Percentiles rank a stretch among this genome's conserved stretches.
Evolutionary conservation across 2,113 vertebrate species (phyloP).

Genomic region (Oryzias melastigma): DNA sequence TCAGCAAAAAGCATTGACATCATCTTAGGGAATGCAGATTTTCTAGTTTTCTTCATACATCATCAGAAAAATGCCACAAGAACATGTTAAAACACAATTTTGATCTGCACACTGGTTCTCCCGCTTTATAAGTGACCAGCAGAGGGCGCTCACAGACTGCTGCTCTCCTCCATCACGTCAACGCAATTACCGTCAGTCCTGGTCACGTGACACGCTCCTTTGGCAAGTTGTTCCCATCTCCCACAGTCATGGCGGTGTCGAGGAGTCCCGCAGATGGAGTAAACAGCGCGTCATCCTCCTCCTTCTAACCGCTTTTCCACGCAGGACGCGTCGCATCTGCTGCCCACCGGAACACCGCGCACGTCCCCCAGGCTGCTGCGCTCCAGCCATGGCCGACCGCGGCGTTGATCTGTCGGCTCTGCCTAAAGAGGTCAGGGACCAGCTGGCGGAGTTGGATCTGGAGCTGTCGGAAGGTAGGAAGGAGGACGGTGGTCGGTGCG

Average conservation of each 20-base stretch:
- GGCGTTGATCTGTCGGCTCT: constrained; percentile 81
- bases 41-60: no score
- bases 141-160: constrained; percentile 59
- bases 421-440: constrained; percentile 89
- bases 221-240: constrained; percentile 60
- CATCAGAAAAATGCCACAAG: no score
- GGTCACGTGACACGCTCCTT: constrained; percentile 71
- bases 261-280: constrained; percentile 67
- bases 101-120: not conserved
- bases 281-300: constrained; percentile 8
- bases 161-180: constrained; percentile 16
- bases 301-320: constrained; percentile 28
- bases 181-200: constrained; percentile 20
- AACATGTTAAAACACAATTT: no score
- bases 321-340: constrained; percentile 26
- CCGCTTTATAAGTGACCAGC: constrained; percentile 29
- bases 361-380: constrained; percentile 43
- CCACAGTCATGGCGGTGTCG: constrained; percentile 77
- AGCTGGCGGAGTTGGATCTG: constrained; percentile 94
- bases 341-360: constrained; percentile 13
- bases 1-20: no score
- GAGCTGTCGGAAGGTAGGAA: constrained; percentile 93
- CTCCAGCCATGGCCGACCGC: constrained; percentile 82
- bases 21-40: no score
- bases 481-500: constrained; percentile 28